Percentiles rank a stretch among this genome's conserved stretches.
Conservation (phyloP, 2,797 vertebrate genomes). For the Moxostoma hubbsi region DNA sequence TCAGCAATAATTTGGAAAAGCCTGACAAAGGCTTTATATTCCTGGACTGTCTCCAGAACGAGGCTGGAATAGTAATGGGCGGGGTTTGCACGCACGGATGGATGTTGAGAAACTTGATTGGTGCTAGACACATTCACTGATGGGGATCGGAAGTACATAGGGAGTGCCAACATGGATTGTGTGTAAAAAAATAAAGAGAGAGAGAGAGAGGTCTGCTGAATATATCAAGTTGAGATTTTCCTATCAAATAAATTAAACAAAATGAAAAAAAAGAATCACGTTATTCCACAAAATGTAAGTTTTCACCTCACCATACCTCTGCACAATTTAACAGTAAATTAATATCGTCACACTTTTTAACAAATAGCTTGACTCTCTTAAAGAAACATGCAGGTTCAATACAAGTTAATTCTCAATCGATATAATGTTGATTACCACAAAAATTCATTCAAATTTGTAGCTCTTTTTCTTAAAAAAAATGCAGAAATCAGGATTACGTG, state of each 20-base stretch:
- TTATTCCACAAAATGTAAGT: too few species aligned
- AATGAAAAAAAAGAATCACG: too few species aligned
- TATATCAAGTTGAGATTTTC: neutral
- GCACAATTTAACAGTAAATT: too few species aligned
- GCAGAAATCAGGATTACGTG: too few species aligned
- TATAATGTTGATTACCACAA: too few species aligned
- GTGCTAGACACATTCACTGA: conserved; percentile 40
- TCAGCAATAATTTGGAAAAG: conserved; percentile 23
- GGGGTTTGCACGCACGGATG: conserved; percentile 42
- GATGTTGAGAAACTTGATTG: conserved; percentile 64
- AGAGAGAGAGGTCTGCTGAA: neutral
- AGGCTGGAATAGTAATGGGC: conserved; percentile 62
- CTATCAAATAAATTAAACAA: neutral
- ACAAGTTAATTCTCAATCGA: too few species aligned
- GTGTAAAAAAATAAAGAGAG: neutral
- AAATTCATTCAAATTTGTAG: too few species aligned
- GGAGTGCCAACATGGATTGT: conserved; percentile 48
- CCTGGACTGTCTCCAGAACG: conserved; percentile 76
- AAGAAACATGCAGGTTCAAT: too few species aligned
- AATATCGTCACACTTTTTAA: too few species aligned
- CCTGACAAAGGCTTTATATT: conserved; percentile 82
- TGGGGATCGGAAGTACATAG: conserved; percentile 33
- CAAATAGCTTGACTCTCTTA: too few species aligned
- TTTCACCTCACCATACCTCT: too few species aligned
- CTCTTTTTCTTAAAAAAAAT: too few species aligned